phyloP scores from a whole-genome alignment of 2,797 vertebrate genomes.

The Petrocephalus sullivani region DNA sequence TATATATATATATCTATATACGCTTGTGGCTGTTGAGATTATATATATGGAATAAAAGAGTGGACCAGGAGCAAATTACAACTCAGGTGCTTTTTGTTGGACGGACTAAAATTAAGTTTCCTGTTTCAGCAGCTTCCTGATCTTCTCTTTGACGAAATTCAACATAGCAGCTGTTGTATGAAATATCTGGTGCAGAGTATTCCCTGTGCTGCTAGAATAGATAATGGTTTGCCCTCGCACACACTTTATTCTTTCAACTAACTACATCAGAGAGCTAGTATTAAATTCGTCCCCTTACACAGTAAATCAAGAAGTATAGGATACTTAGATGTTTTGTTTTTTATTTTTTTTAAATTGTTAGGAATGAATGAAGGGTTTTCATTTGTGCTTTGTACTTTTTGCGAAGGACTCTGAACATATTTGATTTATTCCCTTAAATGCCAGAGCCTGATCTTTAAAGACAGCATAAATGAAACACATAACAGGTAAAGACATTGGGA shows the following conservation, averaged over 20 bases:
- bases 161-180: slow-evolving; percentile 69
- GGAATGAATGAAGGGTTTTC: slow-evolving; percentile 70
- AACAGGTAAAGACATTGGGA: slow-evolving; percentile 70
- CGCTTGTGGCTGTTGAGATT: not conserved
- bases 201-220: slow-evolving; percentile 71
- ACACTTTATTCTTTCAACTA: slow-evolving; percentile 74
- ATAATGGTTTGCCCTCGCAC: slow-evolving; percentile 72
- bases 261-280: slow-evolving; percentile 77
- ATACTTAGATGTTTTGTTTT: slow-evolving; percentile 58
- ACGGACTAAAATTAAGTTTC: slow-evolving; percentile 39
- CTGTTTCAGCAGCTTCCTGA: slow-evolving; percentile 58
- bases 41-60: not conserved
- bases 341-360: slow-evolving; percentile 66
- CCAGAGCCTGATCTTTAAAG: slow-evolving; percentile 68
- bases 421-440: slow-evolving; percentile 63
- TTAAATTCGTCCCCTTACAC: slow-evolving; percentile 67
- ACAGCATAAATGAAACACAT: slow-evolving; percentile 67
- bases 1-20: not conserved
- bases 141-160: slow-evolving; percentile 71
- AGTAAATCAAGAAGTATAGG: slow-evolving; percentile 47
- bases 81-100: not conserved
- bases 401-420: slow-evolving; percentile 53
- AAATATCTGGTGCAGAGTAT: slow-evolving; percentile 51
- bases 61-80: not conserved
- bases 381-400: slow-evolving; percentile 63